A percentile compares a stretch with the other conserved stretches of the same genome.
phyloP scores from a whole-genome alignment of 2,797 vertebrate species.

The Etheostoma perlongum region DNA sequence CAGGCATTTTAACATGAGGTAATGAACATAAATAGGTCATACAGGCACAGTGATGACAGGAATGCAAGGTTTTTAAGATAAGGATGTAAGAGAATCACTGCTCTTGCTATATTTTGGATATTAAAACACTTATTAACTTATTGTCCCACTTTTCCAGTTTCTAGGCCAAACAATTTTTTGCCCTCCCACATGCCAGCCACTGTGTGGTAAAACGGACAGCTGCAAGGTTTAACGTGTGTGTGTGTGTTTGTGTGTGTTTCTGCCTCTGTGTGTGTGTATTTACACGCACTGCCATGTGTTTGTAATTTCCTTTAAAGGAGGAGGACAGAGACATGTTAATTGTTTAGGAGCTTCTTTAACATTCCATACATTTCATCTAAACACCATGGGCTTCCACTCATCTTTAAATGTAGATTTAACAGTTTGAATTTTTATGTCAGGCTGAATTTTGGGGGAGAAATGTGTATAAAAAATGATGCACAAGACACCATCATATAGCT shows the following conservation, averaged over 20 bases:
- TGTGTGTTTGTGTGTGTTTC: conserved; percentile 37
- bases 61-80: conserved; percentile 71
- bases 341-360: conserved; percentile 42
- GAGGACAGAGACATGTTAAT: conserved; percentile 45
- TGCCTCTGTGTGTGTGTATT: conserved; percentile 10
- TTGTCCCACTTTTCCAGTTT: conserved; percentile 29
- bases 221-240: conserved; percentile 66
- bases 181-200: conserved; percentile 31
- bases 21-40: conserved; percentile 77
- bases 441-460: background rate
- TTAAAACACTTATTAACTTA: background rate
- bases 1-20: conserved; percentile 51
- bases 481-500: too few relatives aligned
- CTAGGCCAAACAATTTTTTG: conserved; percentile 52
- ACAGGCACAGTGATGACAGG: conserved; percentile 29
- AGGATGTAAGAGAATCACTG: conserved; percentile 40
- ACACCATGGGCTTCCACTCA: background rate
- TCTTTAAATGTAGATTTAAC: background rate
- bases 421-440: background rate
- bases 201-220: conserved; percentile 75
- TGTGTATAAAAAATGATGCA: background rate
- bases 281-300: conserved; percentile 65
- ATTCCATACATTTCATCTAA: background rate
- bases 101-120: background rate
- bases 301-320: conserved; percentile 60